These are phyloP conservation scores for Pteromalus puparum DNA, from an alignment of 1,140 invertebrate species.

Conservation along the genomic window DNA sequence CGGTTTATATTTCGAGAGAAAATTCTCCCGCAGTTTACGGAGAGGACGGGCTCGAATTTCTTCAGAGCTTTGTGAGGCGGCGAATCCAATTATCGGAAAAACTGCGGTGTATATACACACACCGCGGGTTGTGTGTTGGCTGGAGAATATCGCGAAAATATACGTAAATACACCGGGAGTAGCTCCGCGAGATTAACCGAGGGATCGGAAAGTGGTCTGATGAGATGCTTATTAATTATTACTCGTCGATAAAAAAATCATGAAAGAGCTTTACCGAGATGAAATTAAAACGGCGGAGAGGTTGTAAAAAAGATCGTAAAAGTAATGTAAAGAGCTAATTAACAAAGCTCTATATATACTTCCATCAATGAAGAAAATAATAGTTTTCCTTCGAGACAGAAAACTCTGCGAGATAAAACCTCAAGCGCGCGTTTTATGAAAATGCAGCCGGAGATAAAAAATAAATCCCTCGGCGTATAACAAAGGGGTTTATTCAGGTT, in stretches of 20 bases:
- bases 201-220: not conserved
- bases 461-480: no score
- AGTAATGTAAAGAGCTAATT: no score
- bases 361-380: no score
- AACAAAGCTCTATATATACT: no score
- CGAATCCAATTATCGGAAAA: conserved; percentile 32
- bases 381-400: no score
- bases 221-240: not conserved
- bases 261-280: not conserved
- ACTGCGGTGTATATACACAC: not conserved
- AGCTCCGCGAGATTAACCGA: not conserved
- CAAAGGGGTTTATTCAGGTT: no score
- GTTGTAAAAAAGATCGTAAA: no score
- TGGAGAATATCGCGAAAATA: not conserved
- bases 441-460: no score
- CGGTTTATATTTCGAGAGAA: no score
- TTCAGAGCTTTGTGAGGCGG: not conserved
- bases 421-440: no score
- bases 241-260: not conserved
- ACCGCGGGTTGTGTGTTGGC: not conserved
- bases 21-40: no score
- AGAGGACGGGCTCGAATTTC: not conserved
- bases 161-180: not conserved
- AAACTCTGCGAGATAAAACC: no score
- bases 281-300: not conserved